Conservation (phyloP, 2,113 vertebrate genomes). For the Proteles cristata region DNA sequence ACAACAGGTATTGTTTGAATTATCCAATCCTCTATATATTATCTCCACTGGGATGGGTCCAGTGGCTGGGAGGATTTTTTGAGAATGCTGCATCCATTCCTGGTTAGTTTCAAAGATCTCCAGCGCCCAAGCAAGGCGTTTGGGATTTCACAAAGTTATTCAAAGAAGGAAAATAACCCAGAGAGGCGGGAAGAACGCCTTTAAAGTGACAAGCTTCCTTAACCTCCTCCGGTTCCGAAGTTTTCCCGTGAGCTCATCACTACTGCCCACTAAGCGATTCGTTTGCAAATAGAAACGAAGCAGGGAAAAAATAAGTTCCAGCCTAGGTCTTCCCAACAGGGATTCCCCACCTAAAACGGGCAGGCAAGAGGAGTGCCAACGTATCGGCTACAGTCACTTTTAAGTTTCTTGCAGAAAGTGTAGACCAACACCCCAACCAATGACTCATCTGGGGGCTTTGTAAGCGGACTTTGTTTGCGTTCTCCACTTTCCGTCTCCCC, state of each 20-base stretch:
- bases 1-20: conserved; percentile 7
- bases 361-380: not conserved
- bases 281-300: conserved; percentile 77
- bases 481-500: conserved; percentile 80
- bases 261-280: conserved; percentile 78
- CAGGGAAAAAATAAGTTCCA: conserved; percentile 42
- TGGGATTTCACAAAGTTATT: conserved; percentile 69
- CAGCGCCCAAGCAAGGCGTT: conserved; percentile 17
- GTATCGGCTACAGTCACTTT: conserved; percentile 23
- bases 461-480: conserved; percentile 78
- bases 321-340: conserved; percentile 17
- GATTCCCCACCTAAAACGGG: not conserved
- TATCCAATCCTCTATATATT: conserved; percentile 61
- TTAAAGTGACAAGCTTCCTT: conserved; percentile 83
- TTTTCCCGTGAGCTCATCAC: conserved; percentile 83
- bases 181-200: conserved; percentile 77
- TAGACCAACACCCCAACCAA: conserved; percentile 77
- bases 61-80: conserved; percentile 13
- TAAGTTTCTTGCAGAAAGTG: conserved; percentile 68
- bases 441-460: conserved; percentile 85
- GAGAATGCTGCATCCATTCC: conserved; percentile 67
- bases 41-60: conserved; percentile 42
- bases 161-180: conserved; percentile 57
- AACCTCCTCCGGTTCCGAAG: conserved; percentile 79
- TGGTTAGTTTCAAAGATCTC: conserved; percentile 64